Percentiles rank a stretch among this genome's conserved stretches.
phyloP scores from a whole-genome alignment of 2,888 invertebrate species.

The Drosophila emarginata region DNA sequence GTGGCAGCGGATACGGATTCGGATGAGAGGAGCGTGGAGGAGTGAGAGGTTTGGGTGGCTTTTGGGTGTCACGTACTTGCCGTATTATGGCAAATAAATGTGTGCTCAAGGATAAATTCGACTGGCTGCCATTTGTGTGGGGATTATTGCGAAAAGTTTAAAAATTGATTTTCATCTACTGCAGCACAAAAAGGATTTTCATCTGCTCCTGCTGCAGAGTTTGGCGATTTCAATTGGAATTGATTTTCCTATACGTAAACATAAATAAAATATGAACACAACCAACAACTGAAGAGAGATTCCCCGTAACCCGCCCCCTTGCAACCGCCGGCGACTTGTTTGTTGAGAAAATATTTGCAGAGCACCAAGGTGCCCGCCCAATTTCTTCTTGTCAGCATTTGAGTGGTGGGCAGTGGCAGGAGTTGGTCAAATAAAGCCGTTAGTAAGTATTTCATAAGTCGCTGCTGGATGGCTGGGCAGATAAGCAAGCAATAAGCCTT shows the following conservation, averaged over 20 bases:
- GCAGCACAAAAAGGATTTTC: slow-evolving; percentile 68
- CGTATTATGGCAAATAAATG: slow-evolving; percentile 80
- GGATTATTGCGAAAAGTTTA: slow-evolving; percentile 70
- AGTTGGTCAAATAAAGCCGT: slow-evolving; percentile 76
- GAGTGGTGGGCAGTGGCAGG: slow-evolving; percentile 65
- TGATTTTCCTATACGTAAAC: slow-evolving; percentile 72
- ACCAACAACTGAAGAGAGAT: slow-evolving; percentile 24
- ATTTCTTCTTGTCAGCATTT: slow-evolving; percentile 44
- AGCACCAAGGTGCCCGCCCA: slow-evolving; percentile 34
- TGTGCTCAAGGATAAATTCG: slow-evolving; percentile 63
- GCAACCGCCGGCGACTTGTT: slow-evolving; percentile 18
- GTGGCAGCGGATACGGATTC: not conserved
- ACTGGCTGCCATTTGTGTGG: slow-evolving; percentile 39
- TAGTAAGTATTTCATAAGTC: slow-evolving; percentile 76
- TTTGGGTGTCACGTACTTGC: slow-evolving; percentile 59
- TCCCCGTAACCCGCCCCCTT: slow-evolving; percentile 13
- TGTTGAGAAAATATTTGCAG: slow-evolving; percentile 68
- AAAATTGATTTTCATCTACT: slow-evolving; percentile 75
- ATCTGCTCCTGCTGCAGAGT: slow-evolving; percentile 38
- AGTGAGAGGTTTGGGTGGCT: not conserved
- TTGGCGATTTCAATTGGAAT: slow-evolving; percentile 62
- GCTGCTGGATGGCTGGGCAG: slow-evolving; percentile 46
- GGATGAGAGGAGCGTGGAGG: slow-evolving; percentile 2
- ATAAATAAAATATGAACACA: slow-evolving; percentile 76
- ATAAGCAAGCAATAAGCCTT: slow-evolving; percentile 77